Conservation (phyloP, 37 sponge, comb jelly and placozoan genomes). For the Beroe forskalii region DNA sequence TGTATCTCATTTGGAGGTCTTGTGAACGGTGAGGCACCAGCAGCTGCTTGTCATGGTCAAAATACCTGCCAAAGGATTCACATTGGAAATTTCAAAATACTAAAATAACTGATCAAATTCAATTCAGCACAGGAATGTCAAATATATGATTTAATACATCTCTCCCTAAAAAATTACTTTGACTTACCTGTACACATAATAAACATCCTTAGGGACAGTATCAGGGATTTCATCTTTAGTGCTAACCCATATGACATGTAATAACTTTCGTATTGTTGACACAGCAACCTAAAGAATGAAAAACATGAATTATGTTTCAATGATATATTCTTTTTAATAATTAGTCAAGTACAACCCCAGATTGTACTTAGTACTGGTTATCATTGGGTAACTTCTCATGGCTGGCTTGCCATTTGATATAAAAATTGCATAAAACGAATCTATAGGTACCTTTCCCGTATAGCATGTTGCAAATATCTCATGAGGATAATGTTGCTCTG, state of each 20-base stretch:
- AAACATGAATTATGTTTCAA: no score
- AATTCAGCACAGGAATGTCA: no score
- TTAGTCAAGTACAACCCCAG: no score
- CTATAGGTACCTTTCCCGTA: conserved; percentile 49
- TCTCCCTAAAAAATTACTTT: no score
- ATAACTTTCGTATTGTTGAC: neutral
- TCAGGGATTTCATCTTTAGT: conserved; percentile 49
- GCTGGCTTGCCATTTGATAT: no score
- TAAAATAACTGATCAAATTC: no score
- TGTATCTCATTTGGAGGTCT: neutral
- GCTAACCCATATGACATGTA: conserved; percentile 9
- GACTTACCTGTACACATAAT: conserved; percentile 52
- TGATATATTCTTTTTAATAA: no score
- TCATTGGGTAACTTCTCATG: no score
- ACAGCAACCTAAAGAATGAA: conserved; percentile 49
- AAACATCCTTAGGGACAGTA: conserved; percentile 15
- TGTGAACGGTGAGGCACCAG: conserved; percentile 12
- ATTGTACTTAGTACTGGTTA: no score
- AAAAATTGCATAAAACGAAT: no score
- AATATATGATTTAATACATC: no score
- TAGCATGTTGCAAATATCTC: conserved; percentile 41
- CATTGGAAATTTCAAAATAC: no score
- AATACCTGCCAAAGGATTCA: conserved; percentile 13
- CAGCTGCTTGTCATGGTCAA: conserved; percentile 30
- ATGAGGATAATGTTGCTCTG: conserved; percentile 23